Conservation (phyloP, 2,113 vertebrate genomes). For the Pangasianodon gigas region DNA sequence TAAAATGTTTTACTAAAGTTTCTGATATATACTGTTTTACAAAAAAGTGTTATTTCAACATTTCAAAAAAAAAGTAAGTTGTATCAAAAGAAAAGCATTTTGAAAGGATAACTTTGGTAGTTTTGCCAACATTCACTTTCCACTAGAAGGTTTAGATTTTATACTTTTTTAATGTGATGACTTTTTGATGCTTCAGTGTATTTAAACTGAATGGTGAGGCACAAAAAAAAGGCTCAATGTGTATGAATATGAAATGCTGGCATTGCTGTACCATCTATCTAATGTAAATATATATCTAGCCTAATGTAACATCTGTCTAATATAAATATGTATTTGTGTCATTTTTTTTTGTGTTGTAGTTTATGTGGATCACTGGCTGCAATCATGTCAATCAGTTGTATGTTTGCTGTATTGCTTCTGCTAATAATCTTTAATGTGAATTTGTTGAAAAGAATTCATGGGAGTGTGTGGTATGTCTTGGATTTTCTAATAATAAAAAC, state of each 20-base stretch:
- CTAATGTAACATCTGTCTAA: not conserved
- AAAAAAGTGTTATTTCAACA: not conserved
- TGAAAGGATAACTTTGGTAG: not conserved
- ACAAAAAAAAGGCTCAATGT: not conserved
- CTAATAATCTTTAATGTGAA: constrained; percentile 13
- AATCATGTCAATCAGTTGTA: not conserved
- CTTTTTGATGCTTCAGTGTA: constrained; percentile 28
- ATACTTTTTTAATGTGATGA: constrained; percentile 7
- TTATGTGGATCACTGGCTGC: not conserved
- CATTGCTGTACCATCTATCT: constrained; percentile 27
- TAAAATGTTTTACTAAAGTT: not conserved
- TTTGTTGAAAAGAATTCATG: not conserved
- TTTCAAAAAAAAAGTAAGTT: not conserved
- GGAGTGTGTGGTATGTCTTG: constrained; percentile 9
- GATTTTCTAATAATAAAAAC: constrained; percentile 57
- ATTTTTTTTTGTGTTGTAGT: not conserved
- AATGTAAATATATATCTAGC: not conserved
- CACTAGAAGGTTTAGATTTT: constrained; percentile 24
- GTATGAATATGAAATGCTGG: not conserved
- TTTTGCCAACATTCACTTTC: not conserved
- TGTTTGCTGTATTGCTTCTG: not conserved
- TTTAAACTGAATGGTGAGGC: constrained; percentile 25
- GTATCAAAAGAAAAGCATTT: not conserved
- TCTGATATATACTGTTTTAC: not conserved
- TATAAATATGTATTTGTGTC: constrained; percentile 26